phyloP scores from a whole-genome alignment of 2,113 vertebrate genomes.

The Cepphus grylle region DNA sequence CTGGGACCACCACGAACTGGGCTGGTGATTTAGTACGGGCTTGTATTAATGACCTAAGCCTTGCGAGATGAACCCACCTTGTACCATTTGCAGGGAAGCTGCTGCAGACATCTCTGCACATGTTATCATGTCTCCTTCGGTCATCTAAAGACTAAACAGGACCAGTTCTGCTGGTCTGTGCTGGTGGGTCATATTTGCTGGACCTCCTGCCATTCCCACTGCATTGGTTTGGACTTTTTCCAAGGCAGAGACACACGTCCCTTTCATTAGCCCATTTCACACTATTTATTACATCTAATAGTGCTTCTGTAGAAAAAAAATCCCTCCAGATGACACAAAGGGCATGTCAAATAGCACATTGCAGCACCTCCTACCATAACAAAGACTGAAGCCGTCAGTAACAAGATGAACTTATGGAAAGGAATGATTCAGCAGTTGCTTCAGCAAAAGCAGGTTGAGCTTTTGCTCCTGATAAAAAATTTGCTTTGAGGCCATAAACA shows the following conservation, averaged over 20 bases:
- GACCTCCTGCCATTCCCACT: neutral
- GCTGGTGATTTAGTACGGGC: neutral
- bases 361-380: neutral
- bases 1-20: neutral
- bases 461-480: neutral
- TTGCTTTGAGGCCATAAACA: neutral
- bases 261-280: neutral
- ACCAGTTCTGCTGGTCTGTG: neutral
- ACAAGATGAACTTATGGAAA: neutral
- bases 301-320: neutral
- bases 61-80: accelerated
- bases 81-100: neutral
- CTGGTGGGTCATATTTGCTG: neutral
- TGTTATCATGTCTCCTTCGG: neutral
- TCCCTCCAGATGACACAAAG: neutral
- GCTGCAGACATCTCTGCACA: neutral
- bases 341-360: neutral
- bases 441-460: neutral
- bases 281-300: neutral
- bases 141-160: neutral
- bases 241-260: neutral
- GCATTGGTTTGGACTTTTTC: neutral
- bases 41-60: neutral
- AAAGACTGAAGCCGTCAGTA: neutral
- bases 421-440: neutral